These are phyloP conservation scores for Gorsachius magnificus DNA, from an alignment of 2,797 vertebrate species.

Conservation along the genomic window DNA sequence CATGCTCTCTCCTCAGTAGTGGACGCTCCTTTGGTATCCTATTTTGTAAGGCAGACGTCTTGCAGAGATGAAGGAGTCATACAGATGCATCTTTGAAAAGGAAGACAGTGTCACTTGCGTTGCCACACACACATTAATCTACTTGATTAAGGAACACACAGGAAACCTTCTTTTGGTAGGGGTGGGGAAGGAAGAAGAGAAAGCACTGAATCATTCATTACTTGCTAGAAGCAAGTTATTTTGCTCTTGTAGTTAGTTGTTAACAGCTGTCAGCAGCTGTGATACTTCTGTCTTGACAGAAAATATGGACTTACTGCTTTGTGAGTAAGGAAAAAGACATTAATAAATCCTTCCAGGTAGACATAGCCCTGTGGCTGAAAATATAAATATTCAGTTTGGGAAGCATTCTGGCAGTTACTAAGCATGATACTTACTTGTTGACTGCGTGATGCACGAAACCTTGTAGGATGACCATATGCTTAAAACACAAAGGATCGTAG, in stretches of 20 bases:
- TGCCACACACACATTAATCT: background rate
- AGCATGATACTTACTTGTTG: constrained; percentile 79
- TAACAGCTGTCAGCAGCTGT: background rate
- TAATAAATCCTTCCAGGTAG: constrained; percentile 16
- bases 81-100: constrained; percentile 71
- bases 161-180: background rate
- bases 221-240: background rate
- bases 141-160: background rate
- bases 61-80: constrained; percentile 46
- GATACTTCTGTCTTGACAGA: background rate
- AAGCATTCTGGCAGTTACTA: background rate
- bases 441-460: constrained; percentile 85
- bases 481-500: constrained; percentile 85
- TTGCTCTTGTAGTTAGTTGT: background rate
- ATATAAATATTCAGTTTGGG: constrained; percentile 2
- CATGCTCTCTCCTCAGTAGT: background rate
- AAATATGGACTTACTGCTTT: background rate
- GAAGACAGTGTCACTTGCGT: constrained; percentile 15
- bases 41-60: background rate
- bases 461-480: constrained; percentile 92
- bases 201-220: background rate
- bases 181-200: background rate
- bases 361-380: background rate
- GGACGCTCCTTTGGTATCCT: background rate
- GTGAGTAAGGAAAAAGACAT: background rate